Evolutionary conservation across 2,888 invertebrate genomes (phyloP), one percentile per base, ranked within the genome.

Genomic region (Anticlea derivata): DNA sequence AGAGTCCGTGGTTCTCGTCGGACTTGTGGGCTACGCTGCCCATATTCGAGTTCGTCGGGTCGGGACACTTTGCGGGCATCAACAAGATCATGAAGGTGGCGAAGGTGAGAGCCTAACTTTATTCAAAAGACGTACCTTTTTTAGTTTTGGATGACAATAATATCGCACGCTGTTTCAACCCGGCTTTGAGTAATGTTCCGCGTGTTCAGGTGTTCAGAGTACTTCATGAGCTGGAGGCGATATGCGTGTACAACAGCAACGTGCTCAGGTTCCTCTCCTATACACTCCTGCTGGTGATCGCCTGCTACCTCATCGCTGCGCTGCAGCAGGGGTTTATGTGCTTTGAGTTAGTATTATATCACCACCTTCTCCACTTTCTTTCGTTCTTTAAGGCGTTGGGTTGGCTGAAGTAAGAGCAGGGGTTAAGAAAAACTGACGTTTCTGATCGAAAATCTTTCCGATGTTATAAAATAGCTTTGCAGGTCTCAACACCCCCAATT

Each of bases 311-410:
- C 12, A 66, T 86, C 22, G 85, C 84, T 0, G 64, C 84, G 1
- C 30, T 83, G 58, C 83, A 86, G 57, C 86, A 87, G 29, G 73
- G 73, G 1, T 78, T 83, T 40, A 81, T 86, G 83, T 86, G 87
- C 51, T 80, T 67, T 48, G 58, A 70, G 86, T 87, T n/a, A 65
- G 76, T 67, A n/a, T 6, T n/a, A n/a, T n/a, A n/a, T n/a, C n/a
- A n/a, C n/a, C n/a, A n/a, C n/a, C n/a, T n/a, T n/a, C n/a, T n/a
- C n/a, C n/a, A n/a, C n/a, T n/a, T n/a, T n/a, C n/a, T n/a, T n/a
- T n/a, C n/a, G n/a, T n/a, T n/a, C n/a, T n/a, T n/a, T n/a, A n/a
- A n/a, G n/a, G n/a, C n/a, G n/a, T n/a, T n/a, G n/a, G n/a, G n/a
- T n/a, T n/a, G n/a, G n/a, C n/a, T n/a, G n/a, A n/a, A n/a, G n/a